These are phyloP conservation scores for Cololabis saira DNA, from an alignment of 2,113 vertebrate species.

Conservation along the genomic window DNA sequence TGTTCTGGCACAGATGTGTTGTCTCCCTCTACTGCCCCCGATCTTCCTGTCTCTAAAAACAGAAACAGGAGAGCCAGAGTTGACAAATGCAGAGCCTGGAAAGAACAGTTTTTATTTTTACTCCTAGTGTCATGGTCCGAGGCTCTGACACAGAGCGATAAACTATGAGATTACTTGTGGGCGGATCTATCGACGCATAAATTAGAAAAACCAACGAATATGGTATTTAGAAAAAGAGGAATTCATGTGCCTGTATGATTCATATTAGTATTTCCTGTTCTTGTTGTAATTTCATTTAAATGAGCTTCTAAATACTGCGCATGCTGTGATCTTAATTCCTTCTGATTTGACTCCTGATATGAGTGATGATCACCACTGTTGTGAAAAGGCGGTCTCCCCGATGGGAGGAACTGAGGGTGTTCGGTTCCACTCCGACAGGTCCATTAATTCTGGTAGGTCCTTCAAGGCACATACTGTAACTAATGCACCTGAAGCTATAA, in stretches of 20 bases:
- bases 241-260: neutral
- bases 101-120: neutral
- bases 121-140: constrained; percentile 12
- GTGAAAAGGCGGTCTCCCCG: constrained; percentile 61
- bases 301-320: neutral
- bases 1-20: constrained; percentile 80
- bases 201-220: no score
- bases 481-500: constrained; percentile 81
- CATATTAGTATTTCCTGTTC: neutral
- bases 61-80: constrained; percentile 49
- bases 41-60: constrained; percentile 81
- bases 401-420: constrained; percentile 52
- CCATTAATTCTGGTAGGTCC: constrained; percentile 73
- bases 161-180: constrained; percentile 10
- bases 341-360: neutral
- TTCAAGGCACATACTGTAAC: constrained; percentile 64
- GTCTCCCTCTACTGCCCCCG: constrained; percentile 81
- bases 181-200: neutral
- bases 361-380: constrained; percentile 22
- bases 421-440: constrained; percentile 53
- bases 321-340: constrained; percentile 6
- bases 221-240: no score
- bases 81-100: constrained; percentile 18
- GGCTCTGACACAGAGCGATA: neutral
- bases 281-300: neutral